Conservation (phyloP, 1,140 invertebrate species). For the Drosophila ficusphila region DNA sequence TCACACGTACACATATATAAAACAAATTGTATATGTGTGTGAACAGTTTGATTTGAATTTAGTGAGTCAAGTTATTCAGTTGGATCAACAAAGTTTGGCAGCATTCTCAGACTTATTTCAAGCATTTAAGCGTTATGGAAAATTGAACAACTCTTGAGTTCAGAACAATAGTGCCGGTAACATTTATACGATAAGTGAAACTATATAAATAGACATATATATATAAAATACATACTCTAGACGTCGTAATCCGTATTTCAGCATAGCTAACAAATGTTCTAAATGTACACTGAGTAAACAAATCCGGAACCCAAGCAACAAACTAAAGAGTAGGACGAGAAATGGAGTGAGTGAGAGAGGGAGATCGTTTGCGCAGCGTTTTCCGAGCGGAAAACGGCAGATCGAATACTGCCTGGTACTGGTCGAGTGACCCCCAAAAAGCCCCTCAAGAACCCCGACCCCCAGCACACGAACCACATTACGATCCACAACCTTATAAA, state of each 20-base stretch:
- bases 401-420: slow-evolving; percentile 36
- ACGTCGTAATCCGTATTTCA: slow-evolving; percentile 71
- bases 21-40: slow-evolving; percentile 19
- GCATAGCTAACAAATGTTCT: slow-evolving; percentile 72
- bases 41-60: slow-evolving; percentile 30
- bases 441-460: not conserved
- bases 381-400: slow-evolving; percentile 34
- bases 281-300: slow-evolving; percentile 68
- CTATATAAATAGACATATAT: slow-evolving; percentile 70
- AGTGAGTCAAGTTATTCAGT: slow-evolving; percentile 41
- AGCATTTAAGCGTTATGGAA: slow-evolving; percentile 23
- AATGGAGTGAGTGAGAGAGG: slow-evolving; percentile 13
- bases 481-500: slow-evolving; percentile 64
- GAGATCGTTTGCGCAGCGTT: slow-evolving; percentile 54
- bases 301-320: slow-evolving; percentile 55
- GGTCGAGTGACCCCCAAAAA: not conserved
- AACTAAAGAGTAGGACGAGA: slow-evolving; percentile 24
- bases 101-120: slow-evolving; percentile 37
- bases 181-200: slow-evolving; percentile 66
- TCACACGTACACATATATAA: slow-evolving; percentile 23
- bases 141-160: slow-evolving; percentile 54
- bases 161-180: slow-evolving; percentile 81
- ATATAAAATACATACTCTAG: slow-evolving; percentile 66
- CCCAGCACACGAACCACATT: slow-evolving; percentile 21
- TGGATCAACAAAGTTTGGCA: slow-evolving; percentile 54